These are phyloP conservation scores for Synergus laeviventris DNA, from an alignment of 2,888 invertebrate species.

Conservation along the genomic window DNA sequence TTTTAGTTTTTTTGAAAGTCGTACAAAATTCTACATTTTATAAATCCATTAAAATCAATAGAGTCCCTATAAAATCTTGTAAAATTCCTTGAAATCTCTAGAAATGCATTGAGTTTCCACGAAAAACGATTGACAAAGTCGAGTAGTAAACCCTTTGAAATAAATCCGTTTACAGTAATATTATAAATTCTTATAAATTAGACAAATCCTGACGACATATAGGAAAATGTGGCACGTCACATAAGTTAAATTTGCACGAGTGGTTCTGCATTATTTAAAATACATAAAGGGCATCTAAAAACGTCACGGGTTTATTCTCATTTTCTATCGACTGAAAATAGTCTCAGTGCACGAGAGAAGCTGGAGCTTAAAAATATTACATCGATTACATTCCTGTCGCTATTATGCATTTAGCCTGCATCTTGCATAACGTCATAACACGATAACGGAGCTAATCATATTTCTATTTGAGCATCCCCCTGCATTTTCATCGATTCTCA, in stretches of 20 bases:
- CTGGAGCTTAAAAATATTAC: conserved; percentile 10
- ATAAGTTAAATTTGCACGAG: background rate
- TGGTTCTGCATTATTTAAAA: background rate
- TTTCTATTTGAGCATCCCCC: conserved; percentile 61
- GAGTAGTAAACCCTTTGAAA: too few relatives aligned
- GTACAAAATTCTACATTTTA: too few relatives aligned
- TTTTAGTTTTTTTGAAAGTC: background rate
- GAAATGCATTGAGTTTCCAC: too few relatives aligned
- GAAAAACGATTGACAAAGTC: too few relatives aligned
- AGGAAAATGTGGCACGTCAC: conserved; percentile 28
- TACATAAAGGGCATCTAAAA: conserved; percentile 20
- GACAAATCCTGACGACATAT: conserved; percentile 9
- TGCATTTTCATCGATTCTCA: conserved; percentile 50
- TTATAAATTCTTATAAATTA: too few relatives aligned
- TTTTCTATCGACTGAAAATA: conserved; percentile 5
- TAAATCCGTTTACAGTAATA: too few relatives aligned
- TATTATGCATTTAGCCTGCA: conserved; percentile 41
- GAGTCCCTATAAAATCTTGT: too few relatives aligned
- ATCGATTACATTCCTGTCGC: conserved; percentile 32
- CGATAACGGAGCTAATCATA: conserved; percentile 63
- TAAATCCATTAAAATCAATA: too few relatives aligned
- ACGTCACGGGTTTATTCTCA: conserved; percentile 6
- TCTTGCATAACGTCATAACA: conserved; percentile 39
- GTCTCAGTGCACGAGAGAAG: background rate
- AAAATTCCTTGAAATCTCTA: too few relatives aligned